Base-by-base conservation (phyloP, 2,888 invertebrate genomes). In the Acronicta psi region DNA sequence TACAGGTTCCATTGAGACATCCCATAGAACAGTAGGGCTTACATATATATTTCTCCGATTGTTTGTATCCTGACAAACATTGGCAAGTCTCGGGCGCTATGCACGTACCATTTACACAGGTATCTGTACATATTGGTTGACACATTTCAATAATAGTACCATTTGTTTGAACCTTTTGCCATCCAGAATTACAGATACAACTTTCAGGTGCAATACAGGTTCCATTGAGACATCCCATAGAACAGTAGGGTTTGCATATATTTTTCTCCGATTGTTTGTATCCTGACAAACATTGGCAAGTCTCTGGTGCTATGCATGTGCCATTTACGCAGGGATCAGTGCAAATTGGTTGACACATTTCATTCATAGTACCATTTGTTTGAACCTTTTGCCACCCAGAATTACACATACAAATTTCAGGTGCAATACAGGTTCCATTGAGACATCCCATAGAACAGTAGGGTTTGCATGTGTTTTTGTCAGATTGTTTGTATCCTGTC, bases 1-100 rank as follows among this genome's bases (percentile, higher is more conserved):
- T n/a, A n/a, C n/a, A n/a, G n/a, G n/a, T 52, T 10, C 47, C 47
- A 37, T 53, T 11, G 13, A 6, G 9, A 40, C 53, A 54, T 2
- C 50, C 40, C 10, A 1, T 38, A 4, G 31, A 45, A 20, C 75
- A 75, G 7, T 63, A 23, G 8, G 75, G 73, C 11, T 50, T 29
- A 36, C 72, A 72, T 11, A 23, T 25, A 37, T 25, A 16, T 6
- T 36, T 43, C 1, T 14, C 25, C 5, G 34, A 13, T 37, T 14
- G 25, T 43, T 25, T 23, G 37, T 56, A 56, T 11, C 56, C 56
- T 2, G 18, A 10, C 14, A 37, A 29, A 37, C 56, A 56, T 20
- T 11, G 3, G 13, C 56, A 56, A n/a, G 29, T 43, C 2, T 56
- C 20, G 8, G 49, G 43, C 0, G 34, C 49, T 1, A 44, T 2